Evolutionary conservation across 2,888 invertebrate species (phyloP).

Genomic region (Mamestra brassicae): DNA sequence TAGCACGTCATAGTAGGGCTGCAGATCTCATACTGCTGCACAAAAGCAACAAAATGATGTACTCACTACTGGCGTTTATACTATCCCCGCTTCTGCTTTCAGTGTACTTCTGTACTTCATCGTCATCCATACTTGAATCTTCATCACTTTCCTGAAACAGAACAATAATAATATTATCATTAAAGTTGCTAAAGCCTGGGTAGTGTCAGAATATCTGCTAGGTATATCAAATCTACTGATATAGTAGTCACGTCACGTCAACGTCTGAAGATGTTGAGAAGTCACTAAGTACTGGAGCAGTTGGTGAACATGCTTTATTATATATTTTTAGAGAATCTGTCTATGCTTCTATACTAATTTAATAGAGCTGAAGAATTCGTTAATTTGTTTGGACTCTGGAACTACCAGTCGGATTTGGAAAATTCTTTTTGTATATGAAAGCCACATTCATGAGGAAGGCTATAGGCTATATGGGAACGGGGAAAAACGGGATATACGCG

Average conservation of each 20-base stretch:
- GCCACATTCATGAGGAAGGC: too few relatives aligned
- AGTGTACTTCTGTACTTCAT: slow-evolving; percentile 77
- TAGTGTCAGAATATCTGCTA: background rate
- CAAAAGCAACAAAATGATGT: background rate
- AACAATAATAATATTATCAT: too few relatives aligned
- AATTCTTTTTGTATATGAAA: too few relatives aligned
- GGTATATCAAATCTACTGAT: background rate
- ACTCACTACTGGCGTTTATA: slow-evolving; percentile 70
- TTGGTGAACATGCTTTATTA: background rate
- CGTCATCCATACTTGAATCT: slow-evolving; percentile 76
- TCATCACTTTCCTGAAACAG: slow-evolving; percentile 73
- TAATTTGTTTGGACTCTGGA: too few relatives aligned
- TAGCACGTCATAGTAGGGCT: too few relatives aligned
- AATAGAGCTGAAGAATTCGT: too few relatives aligned
- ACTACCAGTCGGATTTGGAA: too few relatives aligned
- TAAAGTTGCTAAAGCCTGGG: background rate
- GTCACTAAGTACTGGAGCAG: background rate
- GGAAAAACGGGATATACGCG: too few relatives aligned
- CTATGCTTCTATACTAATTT: too few relatives aligned
- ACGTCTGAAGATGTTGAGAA: background rate
- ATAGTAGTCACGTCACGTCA: background rate
- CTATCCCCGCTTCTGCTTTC: slow-evolving; percentile 67
- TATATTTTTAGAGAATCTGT: background rate
- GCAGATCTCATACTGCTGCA: background rate
- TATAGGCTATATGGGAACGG: too few relatives aligned